A percentile compares a stretch with the other conserved stretches of the same genome.
phyloP scores from a whole-genome alignment of 1,140 invertebrate species.

The Scylla paramamosain region DNA sequence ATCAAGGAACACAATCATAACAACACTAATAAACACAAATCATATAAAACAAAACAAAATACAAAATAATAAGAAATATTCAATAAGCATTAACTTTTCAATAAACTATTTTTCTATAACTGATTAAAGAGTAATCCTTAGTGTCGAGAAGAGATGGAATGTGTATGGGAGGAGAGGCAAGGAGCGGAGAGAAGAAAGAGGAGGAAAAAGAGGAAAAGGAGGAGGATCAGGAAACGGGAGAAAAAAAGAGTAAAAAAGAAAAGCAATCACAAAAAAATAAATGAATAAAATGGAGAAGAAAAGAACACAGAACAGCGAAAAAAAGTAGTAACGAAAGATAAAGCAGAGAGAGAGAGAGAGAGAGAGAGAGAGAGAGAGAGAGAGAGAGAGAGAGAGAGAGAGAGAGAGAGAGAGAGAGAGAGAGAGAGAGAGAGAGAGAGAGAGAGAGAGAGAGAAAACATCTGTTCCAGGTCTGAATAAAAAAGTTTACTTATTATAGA shows the following conservation, averaged over 20 bases:
- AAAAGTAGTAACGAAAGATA: background rate
- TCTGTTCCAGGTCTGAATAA: slow-evolving; percentile 36
- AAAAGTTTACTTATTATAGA: slow-evolving; percentile 37
- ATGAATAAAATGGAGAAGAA: too few species aligned
- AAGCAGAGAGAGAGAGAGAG: background rate
- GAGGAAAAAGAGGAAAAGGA: background rate
- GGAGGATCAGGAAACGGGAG: background rate
- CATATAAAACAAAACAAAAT: too few species aligned
- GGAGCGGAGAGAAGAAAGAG: background rate
- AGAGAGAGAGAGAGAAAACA: slow-evolving; percentile 2
- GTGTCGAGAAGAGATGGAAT: background rate
- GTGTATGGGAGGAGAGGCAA: background rate
- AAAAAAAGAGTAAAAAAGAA: too few species aligned
- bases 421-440: slow-evolving; percentile 16
- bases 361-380: background rate
- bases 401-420: background rate
- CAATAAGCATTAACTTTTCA: too few species aligned
- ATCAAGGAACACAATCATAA: too few species aligned
- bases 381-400: slow-evolving; percentile 1
- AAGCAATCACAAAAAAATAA: too few species aligned
- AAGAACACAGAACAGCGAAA: background rate
- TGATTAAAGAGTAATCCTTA: too few species aligned
- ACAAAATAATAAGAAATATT: too few species aligned
- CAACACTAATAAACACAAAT: too few species aligned
- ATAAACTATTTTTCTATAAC: too few species aligned